Evolutionary conservation across 2,888 invertebrate genomes (phyloP).

Genomic region (Poecilobothrus nobilitatus): DNA sequence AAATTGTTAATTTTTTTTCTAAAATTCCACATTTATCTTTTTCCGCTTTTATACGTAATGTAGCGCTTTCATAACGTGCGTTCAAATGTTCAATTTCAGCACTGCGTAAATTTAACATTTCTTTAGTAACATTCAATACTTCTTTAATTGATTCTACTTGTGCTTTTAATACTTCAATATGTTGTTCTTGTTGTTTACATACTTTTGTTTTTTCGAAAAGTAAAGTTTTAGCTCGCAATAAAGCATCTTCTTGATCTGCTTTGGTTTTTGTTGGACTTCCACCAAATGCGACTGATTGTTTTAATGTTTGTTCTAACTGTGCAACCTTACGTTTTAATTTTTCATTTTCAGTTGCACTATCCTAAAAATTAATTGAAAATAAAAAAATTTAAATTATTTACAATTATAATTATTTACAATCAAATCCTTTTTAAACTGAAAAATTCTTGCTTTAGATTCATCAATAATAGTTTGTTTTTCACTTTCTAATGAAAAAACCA

Average conservation of each 20-base stretch:
- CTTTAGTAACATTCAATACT: slow-evolving; percentile 72
- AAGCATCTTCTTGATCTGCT: slow-evolving; percentile 43
- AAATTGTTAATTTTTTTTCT: slow-evolving; percentile 61
- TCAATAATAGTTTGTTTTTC: slow-evolving; percentile 41
- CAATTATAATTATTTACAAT: slow-evolving; percentile 36
- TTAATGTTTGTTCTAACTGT: slow-evolving; percentile 38
- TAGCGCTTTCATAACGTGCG: slow-evolving; percentile 60
- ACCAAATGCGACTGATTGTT: slow-evolving; percentile 39
- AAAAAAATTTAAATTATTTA: background rate
- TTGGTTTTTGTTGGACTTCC: slow-evolving; percentile 37
- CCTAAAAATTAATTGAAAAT: slow-evolving; percentile 28
- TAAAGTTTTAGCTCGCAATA: slow-evolving; percentile 59
- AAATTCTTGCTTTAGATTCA: slow-evolving; percentile 38
- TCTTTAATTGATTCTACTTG: slow-evolving; percentile 72
- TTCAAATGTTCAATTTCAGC: slow-evolving; percentile 70
- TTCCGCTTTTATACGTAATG: slow-evolving; percentile 60
- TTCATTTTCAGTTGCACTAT: slow-evolving; percentile 36
- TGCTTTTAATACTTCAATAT: slow-evolving; percentile 60
- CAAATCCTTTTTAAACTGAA: slow-evolving; percentile 37
- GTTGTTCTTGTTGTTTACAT: slow-evolving; percentile 69
- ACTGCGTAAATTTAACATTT: slow-evolving; percentile 67
- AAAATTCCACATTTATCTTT: slow-evolving; percentile 61
- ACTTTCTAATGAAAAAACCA: slow-evolving; percentile 40
- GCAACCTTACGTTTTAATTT: slow-evolving; percentile 34
- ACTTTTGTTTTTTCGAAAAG: slow-evolving; percentile 69